A percentile compares a stretch with the other conserved stretches of the same genome.
Evolutionary conservation across 2,113 vertebrate species (phyloP).

Genomic region (Alethe diademata): DNA sequence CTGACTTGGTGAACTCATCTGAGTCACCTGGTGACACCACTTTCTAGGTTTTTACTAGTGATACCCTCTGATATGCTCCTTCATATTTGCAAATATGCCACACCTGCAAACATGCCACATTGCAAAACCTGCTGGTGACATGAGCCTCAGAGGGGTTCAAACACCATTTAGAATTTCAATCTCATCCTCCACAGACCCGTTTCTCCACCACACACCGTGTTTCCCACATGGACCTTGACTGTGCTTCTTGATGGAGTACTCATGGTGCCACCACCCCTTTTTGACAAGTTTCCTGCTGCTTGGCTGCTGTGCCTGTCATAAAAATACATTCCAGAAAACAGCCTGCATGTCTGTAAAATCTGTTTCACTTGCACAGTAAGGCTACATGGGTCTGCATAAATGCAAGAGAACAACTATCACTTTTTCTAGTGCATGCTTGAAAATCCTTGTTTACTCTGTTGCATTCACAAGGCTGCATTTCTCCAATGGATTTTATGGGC

Average conservation of each 20-base stretch:
- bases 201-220: accelerated
- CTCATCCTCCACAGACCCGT: accelerated
- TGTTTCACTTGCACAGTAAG: background rate
- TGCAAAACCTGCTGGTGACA: background rate
- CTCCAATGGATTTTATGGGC: background rate
- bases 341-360: background rate
- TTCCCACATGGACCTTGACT: background rate
- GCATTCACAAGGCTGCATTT: background rate
- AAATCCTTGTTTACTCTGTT: background rate
- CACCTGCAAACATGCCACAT: background rate
- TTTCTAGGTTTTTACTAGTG: background rate
- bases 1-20: background rate
- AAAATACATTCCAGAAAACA: background rate
- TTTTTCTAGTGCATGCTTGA: background rate
- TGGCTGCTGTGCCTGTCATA: background rate
- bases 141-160: background rate
- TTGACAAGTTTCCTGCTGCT: background rate
- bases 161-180: background rate
- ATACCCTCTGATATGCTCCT: background rate
- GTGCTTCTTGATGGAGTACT: background rate
- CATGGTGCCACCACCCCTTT: background rate
- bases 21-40: background rate
- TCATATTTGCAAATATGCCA: background rate
- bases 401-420: background rate
- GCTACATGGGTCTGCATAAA: background rate